Conservation (phyloP, 2,113 vertebrate species). For the Xiphias gladius region DNA sequence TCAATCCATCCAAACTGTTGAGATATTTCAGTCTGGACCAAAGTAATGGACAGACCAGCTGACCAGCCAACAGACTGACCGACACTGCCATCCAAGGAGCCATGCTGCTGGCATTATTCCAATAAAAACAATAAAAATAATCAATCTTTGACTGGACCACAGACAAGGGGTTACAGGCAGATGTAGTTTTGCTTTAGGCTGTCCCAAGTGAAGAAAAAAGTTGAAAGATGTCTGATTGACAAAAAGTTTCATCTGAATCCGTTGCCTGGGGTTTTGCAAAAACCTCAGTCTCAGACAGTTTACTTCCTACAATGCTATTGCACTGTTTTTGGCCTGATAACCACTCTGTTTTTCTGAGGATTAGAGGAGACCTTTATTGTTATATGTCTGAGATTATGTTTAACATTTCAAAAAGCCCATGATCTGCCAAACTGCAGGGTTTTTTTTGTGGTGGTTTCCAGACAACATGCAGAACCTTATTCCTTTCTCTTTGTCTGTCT, state of each 20-base stretch:
- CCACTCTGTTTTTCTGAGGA: conserved; percentile 28
- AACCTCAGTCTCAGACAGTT: conserved; percentile 23
- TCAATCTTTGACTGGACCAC: too few species aligned
- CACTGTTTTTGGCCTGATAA: conserved; percentile 36
- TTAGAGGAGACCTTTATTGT: conserved; percentile 47
- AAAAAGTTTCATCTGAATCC: conserved; percentile 4
- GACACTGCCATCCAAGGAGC: neutral
- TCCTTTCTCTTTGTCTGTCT: neutral
- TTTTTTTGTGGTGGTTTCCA: conserved; percentile 13
- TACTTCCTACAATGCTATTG: neutral
- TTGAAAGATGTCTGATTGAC: neutral
- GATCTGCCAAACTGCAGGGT: conserved; percentile 33
- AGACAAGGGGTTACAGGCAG: neutral
- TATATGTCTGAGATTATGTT: conserved; percentile 58
- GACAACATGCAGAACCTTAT: neutral
- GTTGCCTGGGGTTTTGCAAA: conserved; percentile 5
- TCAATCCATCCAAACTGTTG: neutral
- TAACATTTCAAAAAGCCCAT: conserved; percentile 56
- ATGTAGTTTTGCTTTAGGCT: neutral
- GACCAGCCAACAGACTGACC: neutral
- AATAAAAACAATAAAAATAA: neutral
- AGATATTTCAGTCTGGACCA: neutral
- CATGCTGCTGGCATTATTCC: neutral
- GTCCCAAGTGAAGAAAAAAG: neutral
- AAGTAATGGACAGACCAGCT: neutral